Evolutionary conservation across 2,113 vertebrate genomes (phyloP), one percentile per base, ranked within the genome.

Genomic region (Lasiurus borealis): DNA sequence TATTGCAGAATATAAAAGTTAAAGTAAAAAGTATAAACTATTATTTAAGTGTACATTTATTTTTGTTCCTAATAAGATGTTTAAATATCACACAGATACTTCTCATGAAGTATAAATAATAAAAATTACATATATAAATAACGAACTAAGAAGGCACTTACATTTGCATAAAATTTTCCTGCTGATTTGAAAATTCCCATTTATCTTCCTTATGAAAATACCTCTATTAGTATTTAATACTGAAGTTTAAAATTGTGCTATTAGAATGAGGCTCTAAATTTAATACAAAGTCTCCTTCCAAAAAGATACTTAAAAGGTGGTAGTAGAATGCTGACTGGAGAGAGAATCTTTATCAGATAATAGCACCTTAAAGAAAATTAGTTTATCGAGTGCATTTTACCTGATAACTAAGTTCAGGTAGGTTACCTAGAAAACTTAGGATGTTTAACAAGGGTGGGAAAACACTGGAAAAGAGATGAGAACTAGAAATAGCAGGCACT

Each of bases 271-370:
- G 6, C 25, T 88, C 90, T 90, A 69, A 78, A 96, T 83, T 84
- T 88, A 85, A 84, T 64, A 71, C n/a, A 92, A 96, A 94, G 31
- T 83, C 44, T 86, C 21, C 34, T 81, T 91, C 48, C 59, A 62
- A 93, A 93, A 80, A 84, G 48, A 81, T 44, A 92, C 68, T 77
- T 85, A 81, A 50, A 86, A 95, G 9, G 8, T 29, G 29, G 11
- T 29, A 31, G 4, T 46, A 12, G 27, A 81, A 71, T 66, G 66
- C 31, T 57, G 48, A 72, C 27, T 71, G 15, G 11, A 62, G 7
- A 92, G 78, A 93, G 59, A 90, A 95, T 64, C 52, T 83, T 93
- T 96, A 97, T 93, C 94, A 93, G 85, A 95, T 82, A 96, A 82
- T 25, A 83, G 73, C 82, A 94, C 69, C 93, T 92, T 91, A 94